A percentile compares a stretch with the other conserved stretches of the same genome.
Evolutionary conservation across 2,113 vertebrate species (phyloP).

Genomic region (Alexandromys fortis): DNA sequence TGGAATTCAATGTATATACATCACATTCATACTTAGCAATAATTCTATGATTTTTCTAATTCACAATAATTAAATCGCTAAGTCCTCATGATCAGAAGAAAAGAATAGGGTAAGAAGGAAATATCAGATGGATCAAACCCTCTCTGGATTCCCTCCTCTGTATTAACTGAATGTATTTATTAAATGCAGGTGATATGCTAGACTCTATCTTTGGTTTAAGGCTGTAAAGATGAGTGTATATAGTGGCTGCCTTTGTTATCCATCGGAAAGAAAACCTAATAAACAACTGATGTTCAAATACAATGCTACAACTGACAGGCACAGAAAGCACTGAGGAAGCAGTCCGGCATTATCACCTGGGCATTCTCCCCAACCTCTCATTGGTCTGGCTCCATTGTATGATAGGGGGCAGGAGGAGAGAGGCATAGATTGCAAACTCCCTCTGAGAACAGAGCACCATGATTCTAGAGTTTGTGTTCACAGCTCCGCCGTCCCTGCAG

Average conservation of each 20-base stretch:
- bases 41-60: not conserved
- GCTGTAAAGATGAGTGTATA: not conserved
- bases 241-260: not conserved
- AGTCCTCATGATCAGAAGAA: not conserved
- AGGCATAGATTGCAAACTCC: not conserved
- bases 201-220: not conserved
- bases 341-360: not conserved
- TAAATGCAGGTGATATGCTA: not conserved
- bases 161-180: not conserved
- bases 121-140: not conserved
- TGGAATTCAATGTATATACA: not conserved
- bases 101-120: not conserved
- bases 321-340: not conserved
- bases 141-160: slow-evolving; percentile 7
- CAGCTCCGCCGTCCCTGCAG: not conserved
- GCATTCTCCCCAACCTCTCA: not conserved
- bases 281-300: not conserved
- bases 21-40: not conserved
- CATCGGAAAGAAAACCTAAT: not conserved
- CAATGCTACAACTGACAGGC: not conserved
- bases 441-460: not conserved
- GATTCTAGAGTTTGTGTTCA: slow-evolving; percentile 16
- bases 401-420: not conserved
- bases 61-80: not conserved
- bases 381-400: not conserved